These are phyloP conservation scores for Stenotaenia linearis DNA, from an alignment of 2,888 invertebrate genomes.

Conservation along the genomic window DNA sequence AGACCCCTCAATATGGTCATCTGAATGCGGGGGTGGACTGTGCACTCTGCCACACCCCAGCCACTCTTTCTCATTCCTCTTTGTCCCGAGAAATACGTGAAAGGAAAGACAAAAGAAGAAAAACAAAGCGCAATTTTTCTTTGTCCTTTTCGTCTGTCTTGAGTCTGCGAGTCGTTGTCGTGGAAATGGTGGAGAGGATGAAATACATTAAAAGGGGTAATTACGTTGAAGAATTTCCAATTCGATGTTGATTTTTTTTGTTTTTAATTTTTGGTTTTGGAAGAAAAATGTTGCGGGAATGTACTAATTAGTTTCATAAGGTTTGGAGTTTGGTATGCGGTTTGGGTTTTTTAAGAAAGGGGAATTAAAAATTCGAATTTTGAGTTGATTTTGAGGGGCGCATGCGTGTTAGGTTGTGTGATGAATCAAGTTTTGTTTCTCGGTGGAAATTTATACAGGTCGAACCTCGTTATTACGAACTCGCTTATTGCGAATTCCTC, in stretches of 20 bases:
- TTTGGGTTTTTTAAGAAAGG: too few relatives aligned
- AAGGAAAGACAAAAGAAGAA: background rate
- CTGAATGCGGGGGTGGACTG: background rate
- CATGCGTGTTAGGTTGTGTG: too few relatives aligned
- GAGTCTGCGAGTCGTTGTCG: background rate
- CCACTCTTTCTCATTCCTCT: background rate
- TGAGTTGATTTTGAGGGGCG: too few relatives aligned
- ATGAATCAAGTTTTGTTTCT: too few relatives aligned
- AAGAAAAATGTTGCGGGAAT: background rate
- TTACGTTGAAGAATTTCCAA: background rate
- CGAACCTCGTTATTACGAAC: too few relatives aligned
- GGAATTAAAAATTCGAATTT: too few relatives aligned
- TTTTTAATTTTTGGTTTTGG: background rate
- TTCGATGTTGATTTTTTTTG: background rate
- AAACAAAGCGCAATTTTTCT: background rate
- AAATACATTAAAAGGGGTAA: background rate
- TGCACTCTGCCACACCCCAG: background rate
- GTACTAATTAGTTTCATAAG: background rate
- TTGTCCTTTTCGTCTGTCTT: background rate
- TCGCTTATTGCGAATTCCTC: too few relatives aligned
- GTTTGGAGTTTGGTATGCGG: too few relatives aligned
- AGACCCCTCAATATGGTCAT: constrained; percentile 9
- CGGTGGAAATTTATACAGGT: too few relatives aligned
- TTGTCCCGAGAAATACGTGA: constrained; percentile 5
- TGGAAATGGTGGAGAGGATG: background rate